phyloP scores from a whole-genome alignment of 2,797 vertebrate species.

The Crenichthys baileyi region DNA sequence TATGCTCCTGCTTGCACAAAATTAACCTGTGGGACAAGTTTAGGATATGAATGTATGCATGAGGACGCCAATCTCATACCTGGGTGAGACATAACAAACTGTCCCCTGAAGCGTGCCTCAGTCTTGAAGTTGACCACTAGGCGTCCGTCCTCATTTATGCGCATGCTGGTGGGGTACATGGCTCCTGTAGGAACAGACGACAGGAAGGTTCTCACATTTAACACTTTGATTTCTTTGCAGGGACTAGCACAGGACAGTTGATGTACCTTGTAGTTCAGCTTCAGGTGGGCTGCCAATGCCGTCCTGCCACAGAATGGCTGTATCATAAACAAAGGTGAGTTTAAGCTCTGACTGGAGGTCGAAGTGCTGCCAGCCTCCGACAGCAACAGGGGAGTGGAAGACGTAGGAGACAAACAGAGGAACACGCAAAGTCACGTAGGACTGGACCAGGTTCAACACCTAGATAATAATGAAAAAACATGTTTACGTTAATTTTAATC shows the following conservation, averaged over 20 bases:
- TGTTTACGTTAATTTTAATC: not conserved
- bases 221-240: not conserved
- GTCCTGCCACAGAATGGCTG: conserved; percentile 87
- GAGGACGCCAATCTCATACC: conserved; percentile 64
- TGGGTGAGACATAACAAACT: conserved; percentile 87
- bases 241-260: not conserved
- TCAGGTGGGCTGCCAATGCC: conserved; percentile 86
- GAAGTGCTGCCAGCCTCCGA: conserved; percentile 87
- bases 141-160: conserved; percentile 83
- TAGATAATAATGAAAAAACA: conserved; percentile 39
- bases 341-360: conserved; percentile 86
- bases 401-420: conserved; percentile 86
- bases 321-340: conserved; percentile 87
- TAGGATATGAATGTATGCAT: conserved; percentile 12
- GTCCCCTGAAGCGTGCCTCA: conserved; percentile 83
- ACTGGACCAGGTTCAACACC: conserved; percentile 88
- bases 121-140: conserved; percentile 86
- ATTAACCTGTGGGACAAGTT: conserved; percentile 36
- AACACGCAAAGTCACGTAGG: conserved; percentile 83
- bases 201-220: not conserved
- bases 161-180: conserved; percentile 87
- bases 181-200: conserved; percentile 72
- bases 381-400: conserved; percentile 84
- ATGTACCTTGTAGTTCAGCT: conserved; percentile 84
- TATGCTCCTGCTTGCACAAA: conserved; percentile 51